These are phyloP conservation scores for Bos indicus DNA, from an alignment of 2,113 vertebrate species.

Conservation along the genomic window DNA sequence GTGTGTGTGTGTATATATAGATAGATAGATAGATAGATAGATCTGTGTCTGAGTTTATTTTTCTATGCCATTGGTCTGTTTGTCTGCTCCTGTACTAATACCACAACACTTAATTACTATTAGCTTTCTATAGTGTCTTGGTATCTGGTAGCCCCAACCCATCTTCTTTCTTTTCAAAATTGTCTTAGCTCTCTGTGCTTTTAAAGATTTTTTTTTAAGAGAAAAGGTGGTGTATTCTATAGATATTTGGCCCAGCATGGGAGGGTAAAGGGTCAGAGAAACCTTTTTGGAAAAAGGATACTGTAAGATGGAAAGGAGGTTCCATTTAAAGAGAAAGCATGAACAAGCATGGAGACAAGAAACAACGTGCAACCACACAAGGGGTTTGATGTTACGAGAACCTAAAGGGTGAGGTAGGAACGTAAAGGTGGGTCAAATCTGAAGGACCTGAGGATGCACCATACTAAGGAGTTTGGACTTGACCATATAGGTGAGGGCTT, in stretches of 20 bases:
- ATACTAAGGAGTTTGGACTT: background rate
- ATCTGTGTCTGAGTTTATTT: background rate
- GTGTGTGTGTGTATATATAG: no score
- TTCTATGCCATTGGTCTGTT: background rate
- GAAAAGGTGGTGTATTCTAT: background rate
- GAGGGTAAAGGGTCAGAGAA: background rate
- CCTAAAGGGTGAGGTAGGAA: background rate
- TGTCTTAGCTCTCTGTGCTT: background rate
- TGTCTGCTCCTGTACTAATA: background rate
- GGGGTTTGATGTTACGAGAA: background rate
- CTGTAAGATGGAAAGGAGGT: background rate
- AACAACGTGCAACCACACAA: background rate
- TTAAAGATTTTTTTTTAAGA: background rate
- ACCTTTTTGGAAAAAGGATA: background rate
- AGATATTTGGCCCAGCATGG: background rate
- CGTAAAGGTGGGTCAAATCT: background rate
- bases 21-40: no score
- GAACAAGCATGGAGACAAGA: background rate
- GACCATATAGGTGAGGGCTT: background rate
- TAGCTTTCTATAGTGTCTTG: background rate
- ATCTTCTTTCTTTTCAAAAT: conserved; percentile 21
- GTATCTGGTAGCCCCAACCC: background rate
- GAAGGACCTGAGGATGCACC: background rate
- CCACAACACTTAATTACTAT: background rate
- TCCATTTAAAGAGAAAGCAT: background rate